A percentile compares a stretch with the other conserved stretches of the same genome.
phyloP scores from a whole-genome alignment of 2,797 vertebrate species.

The Enteromius argenteus region DNA sequence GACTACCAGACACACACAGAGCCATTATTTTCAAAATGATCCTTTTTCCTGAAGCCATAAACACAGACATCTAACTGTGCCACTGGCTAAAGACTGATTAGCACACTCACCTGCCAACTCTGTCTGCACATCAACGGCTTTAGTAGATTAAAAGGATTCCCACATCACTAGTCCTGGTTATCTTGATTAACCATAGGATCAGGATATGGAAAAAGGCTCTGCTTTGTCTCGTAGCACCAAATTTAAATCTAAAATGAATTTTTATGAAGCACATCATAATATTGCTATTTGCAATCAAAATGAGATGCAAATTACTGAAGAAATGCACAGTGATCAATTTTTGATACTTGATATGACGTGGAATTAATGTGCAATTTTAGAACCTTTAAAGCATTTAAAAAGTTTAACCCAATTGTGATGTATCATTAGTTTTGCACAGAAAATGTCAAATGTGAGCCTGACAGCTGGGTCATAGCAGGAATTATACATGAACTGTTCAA shows the following conservation, averaged over 20 bases:
- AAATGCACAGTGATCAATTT: neutral
- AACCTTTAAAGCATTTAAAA: neutral
- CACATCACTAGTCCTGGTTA: slow-evolving; percentile 43
- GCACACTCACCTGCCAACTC: slow-evolving; percentile 47
- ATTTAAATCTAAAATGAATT: neutral
- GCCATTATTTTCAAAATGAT: neutral
- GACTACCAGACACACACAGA: neutral
- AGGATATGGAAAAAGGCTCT: slow-evolving; percentile 9
- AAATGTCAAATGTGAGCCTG: neutral
- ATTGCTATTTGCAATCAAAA: neutral
- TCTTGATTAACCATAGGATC: slow-evolving; percentile 44
- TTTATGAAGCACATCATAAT: neutral
- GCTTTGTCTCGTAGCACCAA: slow-evolving; percentile 29
- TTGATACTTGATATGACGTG: neutral
- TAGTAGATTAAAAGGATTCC: slow-evolving; percentile 53
- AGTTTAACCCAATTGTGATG: neutral
- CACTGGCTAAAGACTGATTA: slow-evolving; percentile 55
- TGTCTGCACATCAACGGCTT: slow-evolving; percentile 53
- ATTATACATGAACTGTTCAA: neutral
- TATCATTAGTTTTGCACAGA: neutral
- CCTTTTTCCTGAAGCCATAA: slow-evolving; percentile 14
- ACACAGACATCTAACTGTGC: slow-evolving; percentile 38
- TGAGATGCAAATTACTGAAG: neutral
- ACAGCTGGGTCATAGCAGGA: slow-evolving; percentile 2
- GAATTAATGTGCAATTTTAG: neutral